A percentile compares a stretch with the other conserved stretches of the same genome.
Evolutionary conservation across 2,797 vertebrate genomes (phyloP).

Genomic region (Mus spretus): DNA sequence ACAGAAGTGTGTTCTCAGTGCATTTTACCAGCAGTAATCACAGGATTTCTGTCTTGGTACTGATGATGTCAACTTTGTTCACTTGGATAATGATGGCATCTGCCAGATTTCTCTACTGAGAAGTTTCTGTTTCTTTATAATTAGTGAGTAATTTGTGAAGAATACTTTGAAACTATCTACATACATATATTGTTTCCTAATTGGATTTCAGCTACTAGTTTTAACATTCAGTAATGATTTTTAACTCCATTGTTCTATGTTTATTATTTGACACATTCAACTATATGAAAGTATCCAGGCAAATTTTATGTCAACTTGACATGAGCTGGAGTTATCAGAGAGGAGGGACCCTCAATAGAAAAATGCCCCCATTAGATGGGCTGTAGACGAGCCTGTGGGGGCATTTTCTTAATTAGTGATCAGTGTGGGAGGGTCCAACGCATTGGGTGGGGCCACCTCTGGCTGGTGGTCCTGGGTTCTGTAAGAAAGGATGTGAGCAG

Average conservation of each 20-base stretch:
- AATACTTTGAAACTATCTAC: slow-evolving; percentile 41
- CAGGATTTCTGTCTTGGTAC: not conserved
- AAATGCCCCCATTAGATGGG: not conserved
- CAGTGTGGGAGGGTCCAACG: not conserved
- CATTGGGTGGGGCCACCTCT: not conserved
- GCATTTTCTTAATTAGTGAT: not conserved
- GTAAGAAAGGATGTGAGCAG: not conserved
- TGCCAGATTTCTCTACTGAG: slow-evolving; percentile 12
- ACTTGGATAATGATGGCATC: not conserved
- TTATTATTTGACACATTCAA: slow-evolving; percentile 54
- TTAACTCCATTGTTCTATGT: slow-evolving; percentile 42
- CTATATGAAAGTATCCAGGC: not conserved
- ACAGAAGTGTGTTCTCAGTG: not conserved
- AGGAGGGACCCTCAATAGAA: not conserved
- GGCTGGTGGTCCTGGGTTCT: not conserved
- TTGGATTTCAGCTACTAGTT: slow-evolving; percentile 50
- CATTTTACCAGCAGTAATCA: not conserved
- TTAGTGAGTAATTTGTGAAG: slow-evolving; percentile 37
- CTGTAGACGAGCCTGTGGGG: not conserved
- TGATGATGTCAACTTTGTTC: slow-evolving; percentile 52
- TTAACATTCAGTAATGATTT: slow-evolving; percentile 50
- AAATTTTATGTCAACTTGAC: not conserved
- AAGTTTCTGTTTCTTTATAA: not conserved
- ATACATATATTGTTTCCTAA: slow-evolving; percentile 48
- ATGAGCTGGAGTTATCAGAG: not conserved